Evolutionary conservation across 1,140 invertebrate species (phyloP).

Genomic region (Conopomorpha cramerella): DNA sequence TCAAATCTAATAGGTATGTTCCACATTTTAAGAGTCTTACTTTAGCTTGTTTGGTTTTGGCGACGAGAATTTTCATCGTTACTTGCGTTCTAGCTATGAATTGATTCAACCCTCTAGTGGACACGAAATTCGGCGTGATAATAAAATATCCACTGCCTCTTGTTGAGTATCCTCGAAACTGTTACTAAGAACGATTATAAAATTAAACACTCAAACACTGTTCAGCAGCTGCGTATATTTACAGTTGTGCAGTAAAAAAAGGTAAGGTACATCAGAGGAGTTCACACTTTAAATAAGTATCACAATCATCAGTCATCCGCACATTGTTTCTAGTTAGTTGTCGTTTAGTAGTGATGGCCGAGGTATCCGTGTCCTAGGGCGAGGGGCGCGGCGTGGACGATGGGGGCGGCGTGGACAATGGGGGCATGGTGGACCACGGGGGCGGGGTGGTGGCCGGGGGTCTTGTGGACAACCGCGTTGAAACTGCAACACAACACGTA

Average conservation of each 20-base stretch:
- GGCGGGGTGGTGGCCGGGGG: constrained; percentile 48
- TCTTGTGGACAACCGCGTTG: constrained; percentile 58
- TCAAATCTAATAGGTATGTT: no score
- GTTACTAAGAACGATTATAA: neutral
- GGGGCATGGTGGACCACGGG: constrained; percentile 24
- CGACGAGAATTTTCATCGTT: no score
- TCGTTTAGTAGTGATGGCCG: constrained; percentile 31
- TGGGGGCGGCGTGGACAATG: constrained; percentile 19
- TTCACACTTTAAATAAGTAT: constrained; percentile 57
- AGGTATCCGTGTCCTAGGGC: constrained; percentile 39
- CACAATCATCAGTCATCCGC: constrained; percentile 48
- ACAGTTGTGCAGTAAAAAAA: constrained; percentile 44
- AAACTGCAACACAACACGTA: no score
- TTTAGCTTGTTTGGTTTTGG: no score
- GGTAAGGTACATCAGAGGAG: constrained; percentile 22
- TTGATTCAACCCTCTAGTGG: no score
- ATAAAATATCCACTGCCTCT: no score
- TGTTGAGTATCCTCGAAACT: no score
- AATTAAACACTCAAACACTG: constrained; percentile 16
- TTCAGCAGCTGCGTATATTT: constrained; percentile 52
- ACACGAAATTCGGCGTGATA: neutral
- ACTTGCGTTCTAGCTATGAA: no score
- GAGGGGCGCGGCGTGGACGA: constrained; percentile 21
- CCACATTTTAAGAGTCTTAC: no score
- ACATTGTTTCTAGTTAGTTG: constrained; percentile 16